Conservation (phyloP, 2,888 invertebrate species). For the Melanostoma scalare region DNA sequence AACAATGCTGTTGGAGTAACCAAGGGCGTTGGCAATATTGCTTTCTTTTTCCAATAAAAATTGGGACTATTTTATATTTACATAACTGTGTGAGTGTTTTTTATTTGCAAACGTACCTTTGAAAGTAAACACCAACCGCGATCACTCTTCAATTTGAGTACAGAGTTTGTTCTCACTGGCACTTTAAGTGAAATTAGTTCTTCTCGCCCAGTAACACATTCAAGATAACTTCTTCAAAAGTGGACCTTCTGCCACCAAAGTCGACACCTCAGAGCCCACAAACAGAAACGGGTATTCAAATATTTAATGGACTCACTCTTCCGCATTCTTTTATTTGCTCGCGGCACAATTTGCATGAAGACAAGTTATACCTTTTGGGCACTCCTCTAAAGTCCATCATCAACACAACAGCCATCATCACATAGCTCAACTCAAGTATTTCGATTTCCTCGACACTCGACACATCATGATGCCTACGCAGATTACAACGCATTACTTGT, state of each 20-base stretch:
- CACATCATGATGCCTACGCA: neutral
- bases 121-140: too few relatives aligned
- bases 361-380: conserved; percentile 57
- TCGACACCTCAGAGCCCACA: neutral
- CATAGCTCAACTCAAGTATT: neutral
- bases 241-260: neutral
- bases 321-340: conserved; percentile 25
- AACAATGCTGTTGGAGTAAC: too few relatives aligned
- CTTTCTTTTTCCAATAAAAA: too few relatives aligned
- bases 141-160: too few relatives aligned
- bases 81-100: too few relatives aligned
- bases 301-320: conserved; percentile 5
- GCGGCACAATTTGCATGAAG: conserved; percentile 13
- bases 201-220: too few relatives aligned
- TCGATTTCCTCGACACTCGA: conserved; percentile 20
- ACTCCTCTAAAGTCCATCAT: conserved; percentile 55
- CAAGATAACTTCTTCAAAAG: too few relatives aligned
- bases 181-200: too few relatives aligned
- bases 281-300: conserved; percentile 17
- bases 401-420: neutral
- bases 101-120: too few relatives aligned
- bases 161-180: too few relatives aligned
- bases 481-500: conserved; percentile 6
- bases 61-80: too few relatives aligned
- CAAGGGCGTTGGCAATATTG: too few relatives aligned